These are phyloP conservation scores for Meloidogyne floridensis DNA, from an alignment of 1,140 invertebrate species.

Conservation along the genomic window DNA sequence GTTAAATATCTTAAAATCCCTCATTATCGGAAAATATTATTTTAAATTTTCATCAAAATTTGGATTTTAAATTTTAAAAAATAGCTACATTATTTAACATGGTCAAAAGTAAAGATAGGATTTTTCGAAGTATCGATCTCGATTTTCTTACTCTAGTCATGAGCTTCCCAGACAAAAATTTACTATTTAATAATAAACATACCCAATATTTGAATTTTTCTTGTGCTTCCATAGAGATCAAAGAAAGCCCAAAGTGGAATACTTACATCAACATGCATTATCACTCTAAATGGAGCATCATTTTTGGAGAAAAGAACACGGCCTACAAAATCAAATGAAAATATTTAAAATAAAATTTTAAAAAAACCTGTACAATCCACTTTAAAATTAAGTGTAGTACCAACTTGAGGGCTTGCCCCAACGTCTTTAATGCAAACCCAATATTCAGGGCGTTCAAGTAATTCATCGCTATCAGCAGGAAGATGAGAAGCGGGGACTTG, in stretches of 20 bases:
- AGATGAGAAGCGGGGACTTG: conserved; percentile 71
- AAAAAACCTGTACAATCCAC: conserved; percentile 28
- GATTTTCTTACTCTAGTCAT: no score
- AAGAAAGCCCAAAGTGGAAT: conserved; percentile 89
- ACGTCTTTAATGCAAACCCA: conserved; percentile 81
- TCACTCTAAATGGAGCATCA: conserved; percentile 56
- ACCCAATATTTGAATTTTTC: conserved; percentile 72
- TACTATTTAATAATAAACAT: background rate
- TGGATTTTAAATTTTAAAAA: no score
- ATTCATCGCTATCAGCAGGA: conserved; percentile 86
- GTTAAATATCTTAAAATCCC: no score
- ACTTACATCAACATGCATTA: conserved; percentile 92
- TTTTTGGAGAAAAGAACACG: conserved; percentile 41
- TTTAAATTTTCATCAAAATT: no score
- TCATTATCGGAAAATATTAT: no score
- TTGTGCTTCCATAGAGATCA: conserved; percentile 90
- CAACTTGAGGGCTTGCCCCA: conserved; percentile 76
- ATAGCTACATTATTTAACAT: no score
- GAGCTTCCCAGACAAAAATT: no score
- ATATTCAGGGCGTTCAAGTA: conserved; percentile 91
- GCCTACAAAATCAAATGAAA: conserved; percentile 18
- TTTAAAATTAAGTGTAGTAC: conserved; percentile 35
- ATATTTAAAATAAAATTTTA: background rate
- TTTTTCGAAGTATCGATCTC: no score
- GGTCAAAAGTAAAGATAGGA: no score